phyloP scores from a whole-genome alignment of 2,797 vertebrate species.

The Tolypeutes matacus region DNA sequence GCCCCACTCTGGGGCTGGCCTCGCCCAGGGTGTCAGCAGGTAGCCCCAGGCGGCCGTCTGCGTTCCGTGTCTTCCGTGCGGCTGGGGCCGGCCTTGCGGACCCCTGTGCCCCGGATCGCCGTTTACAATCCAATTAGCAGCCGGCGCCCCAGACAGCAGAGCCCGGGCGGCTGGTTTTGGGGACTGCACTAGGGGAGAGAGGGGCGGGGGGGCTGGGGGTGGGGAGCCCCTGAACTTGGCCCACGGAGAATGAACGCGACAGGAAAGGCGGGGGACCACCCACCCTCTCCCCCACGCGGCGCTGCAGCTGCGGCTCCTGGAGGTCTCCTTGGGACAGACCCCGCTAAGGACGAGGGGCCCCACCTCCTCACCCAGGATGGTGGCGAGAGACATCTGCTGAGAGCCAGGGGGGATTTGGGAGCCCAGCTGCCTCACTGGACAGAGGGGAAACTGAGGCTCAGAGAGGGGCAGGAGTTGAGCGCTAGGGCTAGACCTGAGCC shows the following conservation, averaged over 20 bases:
- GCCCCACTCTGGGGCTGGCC: background rate
- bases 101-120: background rate
- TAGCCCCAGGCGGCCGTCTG: rapidly evolving
- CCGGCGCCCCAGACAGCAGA: background rate
- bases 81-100: background rate
- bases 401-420: background rate
- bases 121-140: conserved; percentile 45
- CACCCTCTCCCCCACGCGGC: background rate
- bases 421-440: background rate
- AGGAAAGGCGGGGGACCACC: background rate
- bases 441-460: background rate
- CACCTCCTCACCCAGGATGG: rapidly evolving
- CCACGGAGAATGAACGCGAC: background rate
- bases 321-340: background rate
- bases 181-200: too few relatives aligned
- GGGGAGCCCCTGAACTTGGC: background rate
- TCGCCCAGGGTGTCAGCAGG: background rate
- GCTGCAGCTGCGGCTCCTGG: background rate
- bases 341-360: background rate
- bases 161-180: background rate
- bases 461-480: background rate
- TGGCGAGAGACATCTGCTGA: background rate
- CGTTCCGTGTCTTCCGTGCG: background rate
- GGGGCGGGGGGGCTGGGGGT: background rate
- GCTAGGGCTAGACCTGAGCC: rapidly evolving